These are phyloP conservation scores for Lithobates pipiens DNA, from an alignment of 2,797 vertebrate species.

Conservation along the genomic window DNA sequence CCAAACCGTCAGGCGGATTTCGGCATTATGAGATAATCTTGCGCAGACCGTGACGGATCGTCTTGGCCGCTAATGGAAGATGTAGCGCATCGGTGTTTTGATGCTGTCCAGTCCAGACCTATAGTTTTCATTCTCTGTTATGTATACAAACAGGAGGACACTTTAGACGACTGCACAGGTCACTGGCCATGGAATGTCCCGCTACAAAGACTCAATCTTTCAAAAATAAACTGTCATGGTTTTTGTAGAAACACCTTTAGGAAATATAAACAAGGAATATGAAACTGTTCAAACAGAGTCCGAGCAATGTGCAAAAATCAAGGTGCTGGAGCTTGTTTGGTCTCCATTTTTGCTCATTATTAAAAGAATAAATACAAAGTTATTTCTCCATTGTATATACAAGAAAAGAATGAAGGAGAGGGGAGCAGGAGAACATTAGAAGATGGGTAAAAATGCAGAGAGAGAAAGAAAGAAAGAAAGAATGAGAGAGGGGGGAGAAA, in stretches of 20 bases:
- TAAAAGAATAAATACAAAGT: too few species aligned
- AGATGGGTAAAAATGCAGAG: background rate
- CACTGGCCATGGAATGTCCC: conserved; percentile 17
- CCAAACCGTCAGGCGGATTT: background rate
- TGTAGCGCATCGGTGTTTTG: conserved; percentile 5
- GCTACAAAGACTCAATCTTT: background rate
- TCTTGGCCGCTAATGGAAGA: conserved; percentile 13
- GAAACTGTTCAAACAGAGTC: background rate
- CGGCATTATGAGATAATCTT: conserved; percentile 3
- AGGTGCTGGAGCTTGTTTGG: background rate
- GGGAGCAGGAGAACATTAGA: background rate
- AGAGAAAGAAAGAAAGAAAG: too few species aligned
- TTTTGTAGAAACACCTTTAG: background rate
- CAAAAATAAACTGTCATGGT: conserved; percentile 27
- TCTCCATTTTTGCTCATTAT: too few species aligned
- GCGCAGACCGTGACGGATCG: background rate
- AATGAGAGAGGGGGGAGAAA: too few species aligned
- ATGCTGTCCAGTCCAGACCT: background rate
- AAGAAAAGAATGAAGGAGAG: background rate
- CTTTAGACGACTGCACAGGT: conserved; percentile 22
- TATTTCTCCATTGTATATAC: background rate
- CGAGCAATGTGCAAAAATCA: background rate
- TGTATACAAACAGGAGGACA: conserved; percentile 43
- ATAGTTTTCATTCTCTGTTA: conserved; percentile 25
- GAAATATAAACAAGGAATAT: conserved; percentile 3